Evolutionary conservation across 1,140 invertebrate species (phyloP), one percentile per base, ranked within the genome.

Genomic region (Atta texana): DNA sequence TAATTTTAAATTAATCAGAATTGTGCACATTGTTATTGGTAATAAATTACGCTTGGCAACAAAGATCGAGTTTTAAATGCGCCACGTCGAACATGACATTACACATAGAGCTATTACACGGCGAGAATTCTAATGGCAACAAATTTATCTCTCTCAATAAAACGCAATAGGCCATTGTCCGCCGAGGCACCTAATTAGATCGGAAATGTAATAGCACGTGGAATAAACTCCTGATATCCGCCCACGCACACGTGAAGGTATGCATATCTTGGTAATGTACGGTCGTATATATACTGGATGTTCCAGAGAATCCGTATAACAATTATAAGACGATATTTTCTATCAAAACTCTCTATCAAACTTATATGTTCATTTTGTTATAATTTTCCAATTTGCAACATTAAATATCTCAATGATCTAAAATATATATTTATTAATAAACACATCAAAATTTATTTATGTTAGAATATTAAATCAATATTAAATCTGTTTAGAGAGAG

Each of bases 91-190:
- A 44, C 59, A 39, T 34, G 66, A 81, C 66, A 39, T 28, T 39
- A 69, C 14, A 57, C 14, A n/a, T 31, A 51, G 34, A 55, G 21
- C 49, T 39, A 57, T 71, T 55, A 18, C 14, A 44, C 24, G 66
- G 6, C 51, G 21, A 81, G 53, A 51, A 44, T 71, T 57, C 51
- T 81, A 81, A 81, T 81, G 71, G 66, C 51, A 51, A 81, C 53
- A 81, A 81, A 71, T 81, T 81, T 81, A 81, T 81, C 51, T 71
- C 49, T 8, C 51, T 57, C 64, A 71, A 81, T 81, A 71, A 81
- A 81, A 71, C 21, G 64, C 31, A 61, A 71, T 44, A 57, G 66
- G 21, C 8, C 21, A 81, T 81, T 81, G 78, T 81, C 78, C 51
- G 64, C 10, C 16, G 51, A 81, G 78, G 16, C 64, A 71, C 49